Base-by-base conservation (phyloP, 2,113 vertebrate genomes). In the Toxostoma redivivum region DNA sequence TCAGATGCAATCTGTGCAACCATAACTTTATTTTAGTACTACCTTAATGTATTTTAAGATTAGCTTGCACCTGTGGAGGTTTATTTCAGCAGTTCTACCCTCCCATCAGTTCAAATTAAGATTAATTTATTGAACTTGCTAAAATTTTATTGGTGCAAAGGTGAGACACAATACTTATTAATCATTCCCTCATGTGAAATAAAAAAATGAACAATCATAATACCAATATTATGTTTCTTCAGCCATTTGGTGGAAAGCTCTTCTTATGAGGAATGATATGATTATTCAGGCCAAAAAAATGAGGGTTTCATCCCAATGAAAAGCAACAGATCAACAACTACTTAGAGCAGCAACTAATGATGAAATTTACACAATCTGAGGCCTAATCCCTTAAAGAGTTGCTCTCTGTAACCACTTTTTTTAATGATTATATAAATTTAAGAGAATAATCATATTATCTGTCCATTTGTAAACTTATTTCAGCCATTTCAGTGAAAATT, bases 271-370 rank as follows among this genome's bases (percentile, higher is more conserved):
- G 7, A 3, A 28, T 42, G 2, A 37, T 19, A n/a, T 23, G 2
- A 37, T n/a, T 20, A 56, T 25, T 47, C 19, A 70, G 19, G 12
- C 2, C 15, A 72, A 72, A 62, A 35, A 37, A 40, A 3, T 24
- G 30, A n/a, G 28, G 7, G 2, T 30, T 91, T 76, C 23, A 40
- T n/a, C 5, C 6, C 40, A 22, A 16, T 40, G 33, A 18, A 50
- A 54, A 74, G 10, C 10, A 58, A n/a, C 3, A 12, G 45, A n/a
- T 23, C 5, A 12, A 33, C 0, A 1, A 22, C 9, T 44, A 12
- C 9, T 5, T 16, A 31, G 10, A 21, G 31, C 2, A 72, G 31
- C 20, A 24, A 31, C 2, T 44, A 31, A 7, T 15, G 20, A 31
- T 20, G 23, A 74, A 70, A 28, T n/a, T 6, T 22, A 44, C n/a